phyloP scores from a whole-genome alignment of 2,888 invertebrate species.

The Galeopsomyia nigrocyanea region DNA sequence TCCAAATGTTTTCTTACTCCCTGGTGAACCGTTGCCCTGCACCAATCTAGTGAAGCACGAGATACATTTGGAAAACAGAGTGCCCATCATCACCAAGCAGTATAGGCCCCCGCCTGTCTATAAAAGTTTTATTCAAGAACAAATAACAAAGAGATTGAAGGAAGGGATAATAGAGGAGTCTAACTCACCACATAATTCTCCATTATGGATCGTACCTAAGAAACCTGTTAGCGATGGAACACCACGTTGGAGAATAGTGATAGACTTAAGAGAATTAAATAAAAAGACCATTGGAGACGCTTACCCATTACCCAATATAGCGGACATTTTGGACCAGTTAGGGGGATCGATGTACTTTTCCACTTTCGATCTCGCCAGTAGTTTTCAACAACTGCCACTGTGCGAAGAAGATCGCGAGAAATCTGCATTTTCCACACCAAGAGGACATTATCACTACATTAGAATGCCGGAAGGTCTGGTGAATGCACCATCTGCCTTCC shows the following conservation, averaged over 20 bases:
- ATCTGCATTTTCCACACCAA: constrained; percentile 58
- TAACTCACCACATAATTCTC: constrained; percentile 59
- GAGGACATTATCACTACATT: constrained; percentile 55
- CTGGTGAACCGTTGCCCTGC: constrained; percentile 30
- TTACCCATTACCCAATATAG: constrained; percentile 58
- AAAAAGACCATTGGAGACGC: constrained; percentile 54
- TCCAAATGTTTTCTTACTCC: constrained; percentile 41
- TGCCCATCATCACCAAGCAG: constrained; percentile 44
- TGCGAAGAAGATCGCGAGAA: constrained; percentile 54
- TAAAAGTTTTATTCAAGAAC: constrained; percentile 46
- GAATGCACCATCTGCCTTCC: constrained; percentile 57
- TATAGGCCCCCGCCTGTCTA: constrained; percentile 48
- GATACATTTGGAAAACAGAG: constrained; percentile 33
- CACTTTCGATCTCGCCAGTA: constrained; percentile 54
- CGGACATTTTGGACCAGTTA: constrained; percentile 55
- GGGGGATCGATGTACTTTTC: constrained; percentile 52
- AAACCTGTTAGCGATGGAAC: constrained; percentile 52
- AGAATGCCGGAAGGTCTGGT: constrained; percentile 59
- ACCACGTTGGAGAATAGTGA: constrained; percentile 50
- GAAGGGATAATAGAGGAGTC: constrained; percentile 54
- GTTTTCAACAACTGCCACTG: constrained; percentile 60
- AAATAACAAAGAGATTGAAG: constrained; percentile 53
- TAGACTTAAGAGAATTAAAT: constrained; percentile 57
- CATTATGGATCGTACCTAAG: constrained; percentile 62
- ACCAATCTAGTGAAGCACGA: constrained; percentile 38